phyloP scores from a whole-genome alignment of 2,113 vertebrate genomes.

The Bombycilla garrulus region DNA sequence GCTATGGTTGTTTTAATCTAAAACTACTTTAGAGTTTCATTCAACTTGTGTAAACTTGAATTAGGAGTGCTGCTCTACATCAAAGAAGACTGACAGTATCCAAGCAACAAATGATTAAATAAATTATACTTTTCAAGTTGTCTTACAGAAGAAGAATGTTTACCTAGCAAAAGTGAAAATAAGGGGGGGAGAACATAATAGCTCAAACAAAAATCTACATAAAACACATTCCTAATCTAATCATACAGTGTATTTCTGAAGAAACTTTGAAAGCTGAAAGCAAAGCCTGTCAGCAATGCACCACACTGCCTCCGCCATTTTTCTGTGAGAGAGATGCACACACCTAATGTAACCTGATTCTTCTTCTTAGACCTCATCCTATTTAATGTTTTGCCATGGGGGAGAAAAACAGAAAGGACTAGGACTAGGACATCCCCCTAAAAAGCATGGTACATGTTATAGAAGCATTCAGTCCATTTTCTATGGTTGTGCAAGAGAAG shows the following conservation, averaged over 20 bases:
- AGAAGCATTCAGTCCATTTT: too few species aligned
- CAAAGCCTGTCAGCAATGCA: neutral
- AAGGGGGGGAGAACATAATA: neutral
- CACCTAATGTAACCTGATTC: neutral
- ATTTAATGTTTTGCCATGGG: neutral
- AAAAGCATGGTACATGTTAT: too few species aligned
- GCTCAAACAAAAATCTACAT: neutral
- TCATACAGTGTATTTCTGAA: neutral
- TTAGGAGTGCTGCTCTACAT: neutral
- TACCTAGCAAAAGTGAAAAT: neutral
- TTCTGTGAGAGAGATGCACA: neutral
- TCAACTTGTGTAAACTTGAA: neutral
- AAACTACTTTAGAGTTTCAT: neutral
- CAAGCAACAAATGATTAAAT: conserved; percentile 22
- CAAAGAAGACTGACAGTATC: neutral
- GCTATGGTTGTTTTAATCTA: neutral
- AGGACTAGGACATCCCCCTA: too few species aligned
- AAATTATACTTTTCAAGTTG: neutral
- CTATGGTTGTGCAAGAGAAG: too few species aligned
- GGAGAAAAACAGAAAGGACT: neutral
- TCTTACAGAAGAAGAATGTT: neutral
- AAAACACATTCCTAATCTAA: neutral
- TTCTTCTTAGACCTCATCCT: neutral
- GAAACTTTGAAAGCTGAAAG: neutral
- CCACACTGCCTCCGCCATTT: neutral